Evolutionary conservation across 2,797 vertebrate genomes (phyloP).

Genomic region (Hapalemur alaotrensis): DNA sequence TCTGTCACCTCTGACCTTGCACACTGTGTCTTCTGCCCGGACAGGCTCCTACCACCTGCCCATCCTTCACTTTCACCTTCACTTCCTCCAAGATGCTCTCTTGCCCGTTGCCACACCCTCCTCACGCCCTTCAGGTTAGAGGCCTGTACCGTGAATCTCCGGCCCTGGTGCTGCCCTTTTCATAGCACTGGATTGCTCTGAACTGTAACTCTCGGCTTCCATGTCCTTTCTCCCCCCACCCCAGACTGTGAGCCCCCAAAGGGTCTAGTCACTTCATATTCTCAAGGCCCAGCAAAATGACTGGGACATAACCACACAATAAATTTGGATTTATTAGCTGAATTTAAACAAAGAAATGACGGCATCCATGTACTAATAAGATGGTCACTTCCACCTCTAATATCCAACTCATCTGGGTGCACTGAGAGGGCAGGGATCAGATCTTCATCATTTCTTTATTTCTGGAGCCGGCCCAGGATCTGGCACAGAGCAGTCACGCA

Average conservation of each 20-base stretch:
- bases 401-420: background rate
- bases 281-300: conserved; percentile 18
- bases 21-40: background rate
- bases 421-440: background rate
- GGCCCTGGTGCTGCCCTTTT: background rate
- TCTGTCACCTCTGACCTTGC: background rate
- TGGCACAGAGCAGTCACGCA: background rate
- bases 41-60: background rate
- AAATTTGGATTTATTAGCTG: background rate
- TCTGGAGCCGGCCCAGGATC: background rate
- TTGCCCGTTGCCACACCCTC: background rate
- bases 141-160: background rate
- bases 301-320: background rate
- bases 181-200: background rate
- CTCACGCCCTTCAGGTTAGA: background rate
- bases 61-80: background rate
- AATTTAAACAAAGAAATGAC: conserved; percentile 40
- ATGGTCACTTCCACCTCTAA: background rate
- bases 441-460: conserved; percentile 29
- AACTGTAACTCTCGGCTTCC: background rate
- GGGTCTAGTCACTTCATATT: background rate
- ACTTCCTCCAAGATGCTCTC: background rate
- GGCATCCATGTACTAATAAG: background rate
- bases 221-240: background rate
- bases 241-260: background rate